Conservation (phyloP, 2,113 vertebrate genomes). For the Apeltes quadracus region DNA sequence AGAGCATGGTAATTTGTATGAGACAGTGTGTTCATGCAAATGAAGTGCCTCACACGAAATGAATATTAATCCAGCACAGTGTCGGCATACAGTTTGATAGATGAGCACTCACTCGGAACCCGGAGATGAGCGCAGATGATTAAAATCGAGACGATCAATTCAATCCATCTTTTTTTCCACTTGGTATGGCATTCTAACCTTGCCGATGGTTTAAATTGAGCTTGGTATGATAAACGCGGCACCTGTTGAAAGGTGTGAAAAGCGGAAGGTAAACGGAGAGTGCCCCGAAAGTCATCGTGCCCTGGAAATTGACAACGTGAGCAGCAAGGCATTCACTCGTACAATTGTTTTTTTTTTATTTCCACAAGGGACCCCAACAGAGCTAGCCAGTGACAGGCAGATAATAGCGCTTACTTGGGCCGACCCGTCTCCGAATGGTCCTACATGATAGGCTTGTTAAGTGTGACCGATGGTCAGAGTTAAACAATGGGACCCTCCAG, state of each 20-base stretch:
- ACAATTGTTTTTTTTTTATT: slow-evolving; percentile 64
- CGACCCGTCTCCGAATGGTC: slow-evolving; percentile 54
- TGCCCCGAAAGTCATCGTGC: slow-evolving; percentile 38
- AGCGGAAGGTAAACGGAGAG: slow-evolving; percentile 51
- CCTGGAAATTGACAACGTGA: slow-evolving; percentile 53
- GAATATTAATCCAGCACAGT: slow-evolving; percentile 68
- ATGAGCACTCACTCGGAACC: slow-evolving; percentile 66
- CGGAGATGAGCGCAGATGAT: slow-evolving; percentile 64
- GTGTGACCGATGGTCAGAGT: slow-evolving; percentile 74
- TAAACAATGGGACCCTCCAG: slow-evolving; percentile 62
- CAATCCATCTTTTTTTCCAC: slow-evolving; percentile 40
- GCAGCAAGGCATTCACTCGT: slow-evolving; percentile 66
- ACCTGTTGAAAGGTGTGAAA: slow-evolving; percentile 48
- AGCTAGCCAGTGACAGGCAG: slow-evolving; percentile 72
- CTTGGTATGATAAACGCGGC: slow-evolving; percentile 18
- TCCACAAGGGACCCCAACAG: slow-evolving; percentile 62
- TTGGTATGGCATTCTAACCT: slow-evolving; percentile 23
- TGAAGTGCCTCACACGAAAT: slow-evolving; percentile 61
- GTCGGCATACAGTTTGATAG: slow-evolving; percentile 68
- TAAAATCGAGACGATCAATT: slow-evolving; percentile 50
- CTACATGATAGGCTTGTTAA: slow-evolving; percentile 75
- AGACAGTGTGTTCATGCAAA: slow-evolving; percentile 74
- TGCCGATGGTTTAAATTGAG: slow-evolving; percentile 32
- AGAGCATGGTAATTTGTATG: slow-evolving; percentile 60
- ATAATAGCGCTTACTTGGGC: slow-evolving; percentile 78